These are phyloP conservation scores for Platycheirus rosarum DNA, from an alignment of 2,888 invertebrate species.

Conservation along the genomic window DNA sequence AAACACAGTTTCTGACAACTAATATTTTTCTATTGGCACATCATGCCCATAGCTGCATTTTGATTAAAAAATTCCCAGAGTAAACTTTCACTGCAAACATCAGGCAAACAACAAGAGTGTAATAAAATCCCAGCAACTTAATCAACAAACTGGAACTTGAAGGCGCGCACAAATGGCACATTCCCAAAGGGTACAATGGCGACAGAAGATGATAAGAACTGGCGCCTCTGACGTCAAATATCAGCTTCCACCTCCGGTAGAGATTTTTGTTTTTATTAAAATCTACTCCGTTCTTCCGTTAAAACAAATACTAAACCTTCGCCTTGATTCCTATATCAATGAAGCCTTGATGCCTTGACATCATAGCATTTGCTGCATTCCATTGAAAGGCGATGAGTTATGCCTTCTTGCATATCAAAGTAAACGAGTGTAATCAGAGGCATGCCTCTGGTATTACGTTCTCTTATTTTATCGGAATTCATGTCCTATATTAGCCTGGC, in stretches of 20 bases:
- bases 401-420: not conserved
- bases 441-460: constrained; percentile 55
- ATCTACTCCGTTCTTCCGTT: constrained; percentile 18
- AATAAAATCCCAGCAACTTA: constrained; percentile 10
- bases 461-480: constrained; percentile 45
- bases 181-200: constrained; percentile 5
- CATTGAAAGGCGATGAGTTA: constrained; percentile 17
- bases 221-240: constrained; percentile 53
- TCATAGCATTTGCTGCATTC: constrained; percentile 29
- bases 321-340: constrained; percentile 31
- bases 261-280: constrained; percentile 3
- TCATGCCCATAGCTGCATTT: too few species aligned
- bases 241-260: constrained; percentile 14
- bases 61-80: not conserved
- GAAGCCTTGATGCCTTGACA: constrained; percentile 20
- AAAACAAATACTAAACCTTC: not conserved
- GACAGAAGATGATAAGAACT: constrained; percentile 46
- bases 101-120: not conserved
- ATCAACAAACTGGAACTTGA: constrained; percentile 32
- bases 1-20: too few species aligned
- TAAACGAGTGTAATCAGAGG: constrained; percentile 34
- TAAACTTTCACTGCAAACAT: constrained; percentile 11
- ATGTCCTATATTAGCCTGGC: constrained; percentile 35
- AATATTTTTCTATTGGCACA: too few species aligned
- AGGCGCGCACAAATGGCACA: constrained; percentile 1